Evolutionary conservation across 2,888 invertebrate genomes (phyloP), one percentile per base, ranked within the genome.

Genomic region (Anorthoa munda): DNA sequence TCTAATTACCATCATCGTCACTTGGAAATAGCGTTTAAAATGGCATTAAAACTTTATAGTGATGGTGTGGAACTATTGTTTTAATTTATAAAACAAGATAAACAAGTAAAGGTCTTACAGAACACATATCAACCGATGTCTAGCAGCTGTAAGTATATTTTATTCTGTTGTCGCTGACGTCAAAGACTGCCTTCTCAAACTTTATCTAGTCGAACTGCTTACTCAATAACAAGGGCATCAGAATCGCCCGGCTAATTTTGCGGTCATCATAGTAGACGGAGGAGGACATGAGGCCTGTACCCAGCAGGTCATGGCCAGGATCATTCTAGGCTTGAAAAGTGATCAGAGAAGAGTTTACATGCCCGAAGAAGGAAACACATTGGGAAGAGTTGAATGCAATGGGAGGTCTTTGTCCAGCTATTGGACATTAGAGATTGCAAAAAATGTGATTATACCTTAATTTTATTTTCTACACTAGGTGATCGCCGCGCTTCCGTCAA

Each of bases 11-110:
- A 21, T 55, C 3, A 63, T 50, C 23, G 63, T 18, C 58, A 23
- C 48, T 46, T 66, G n/a, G 12, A 26, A 78, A 63, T 59, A 67
- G 53, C 9, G 23, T 55, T 55, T 55, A 48, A 66, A 78, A 26
- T 31, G 26, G 15, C 45, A 50, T 72, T 64, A 50, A 72, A 66
- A 50, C 2, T 46, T 64, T 53, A 58, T 55, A 23, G 45, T 67
- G 56, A 13, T 66, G 4, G 53, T 68, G 53, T 64, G 59, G 60
- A 73, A 67, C 61, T 58, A 60, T 75, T 66, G 59, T 48, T 48
- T 75, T 59, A 26, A 50, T 46, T 74, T 53, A 39, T 60, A n/a
- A 67, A 48, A 48, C 48, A 21, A 13, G 50, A 58, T 21, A 50
- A 45, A 56, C 39, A 48, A 46, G 51, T 50, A 46, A 66, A 74